phyloP scores from a whole-genome alignment of 35 echinoderm and acorn worm genomes.

The Nesometra sesokonis region DNA sequence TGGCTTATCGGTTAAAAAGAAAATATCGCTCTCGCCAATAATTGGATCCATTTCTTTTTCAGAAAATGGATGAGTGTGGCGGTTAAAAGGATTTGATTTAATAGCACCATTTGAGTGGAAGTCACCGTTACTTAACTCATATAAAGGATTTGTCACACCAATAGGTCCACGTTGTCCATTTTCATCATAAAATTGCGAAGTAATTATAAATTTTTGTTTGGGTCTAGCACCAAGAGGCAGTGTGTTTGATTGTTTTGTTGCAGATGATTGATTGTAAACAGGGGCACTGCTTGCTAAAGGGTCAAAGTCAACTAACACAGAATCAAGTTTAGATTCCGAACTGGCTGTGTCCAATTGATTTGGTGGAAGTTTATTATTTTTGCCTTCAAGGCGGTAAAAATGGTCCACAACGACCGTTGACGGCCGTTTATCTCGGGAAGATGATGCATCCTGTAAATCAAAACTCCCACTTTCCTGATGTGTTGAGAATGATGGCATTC shows the following conservation, averaged over 20 bases:
- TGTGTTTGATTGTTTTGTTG: slow-evolving; percentile 1
- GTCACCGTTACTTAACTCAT: background rate
- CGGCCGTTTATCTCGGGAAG: background rate
- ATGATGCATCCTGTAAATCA: too few relatives aligned
- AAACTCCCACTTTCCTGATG: background rate
- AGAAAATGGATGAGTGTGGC: background rate
- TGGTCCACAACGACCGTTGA: background rate
- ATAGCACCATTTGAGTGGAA: background rate
- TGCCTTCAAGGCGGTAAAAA: background rate
- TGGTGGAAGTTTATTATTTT: background rate
- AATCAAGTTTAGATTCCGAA: background rate
- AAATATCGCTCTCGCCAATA: background rate
- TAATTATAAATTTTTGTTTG: background rate
- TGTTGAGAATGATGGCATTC: background rate
- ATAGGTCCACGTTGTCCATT: background rate
- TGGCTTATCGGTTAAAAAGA: background rate
- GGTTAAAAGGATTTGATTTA: background rate
- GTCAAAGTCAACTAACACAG: slow-evolving; percentile 73
- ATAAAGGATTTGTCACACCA: background rate
- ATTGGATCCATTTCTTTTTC: background rate
- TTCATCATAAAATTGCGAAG: background rate
- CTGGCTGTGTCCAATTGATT: background rate
- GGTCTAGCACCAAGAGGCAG: background rate
- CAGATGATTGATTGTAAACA: background rate
- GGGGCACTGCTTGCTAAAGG: background rate